Evolutionary conservation across 2,113 vertebrate genomes (phyloP).

Genomic region (Felis chaus): DNA sequence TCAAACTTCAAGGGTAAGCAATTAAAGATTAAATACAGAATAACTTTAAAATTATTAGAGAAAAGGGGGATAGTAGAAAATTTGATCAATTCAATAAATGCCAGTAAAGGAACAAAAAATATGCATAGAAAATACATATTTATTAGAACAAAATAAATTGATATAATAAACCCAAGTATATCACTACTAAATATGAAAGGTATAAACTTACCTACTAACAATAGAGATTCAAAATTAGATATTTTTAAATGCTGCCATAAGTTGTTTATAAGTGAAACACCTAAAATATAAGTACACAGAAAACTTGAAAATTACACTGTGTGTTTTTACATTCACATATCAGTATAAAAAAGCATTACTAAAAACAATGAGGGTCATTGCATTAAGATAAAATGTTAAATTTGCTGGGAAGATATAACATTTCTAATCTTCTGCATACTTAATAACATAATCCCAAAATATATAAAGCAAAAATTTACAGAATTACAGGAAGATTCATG

Average conservation of each 20-base stretch:
- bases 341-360: background rate
- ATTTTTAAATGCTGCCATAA: background rate
- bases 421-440: background rate
- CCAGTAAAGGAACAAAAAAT: background rate
- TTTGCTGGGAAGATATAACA: background rate
- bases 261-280: background rate
- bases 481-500: background rate
- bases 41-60: slow-evolving; percentile 2
- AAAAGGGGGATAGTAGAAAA: background rate
- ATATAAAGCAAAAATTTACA: slow-evolving; percentile 6
- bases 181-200: background rate
- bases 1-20: background rate
- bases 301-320: background rate
- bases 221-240: background rate
- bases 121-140: background rate
- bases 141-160: background rate
- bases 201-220: background rate
- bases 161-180: background rate
- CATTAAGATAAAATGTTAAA: slow-evolving; percentile 7
- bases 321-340: background rate
- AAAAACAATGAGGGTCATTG: background rate
- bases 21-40: background rate
- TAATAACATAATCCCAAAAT: slow-evolving; percentile 4
- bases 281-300: background rate
- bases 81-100: background rate